Conservation (phyloP, 2,888 invertebrate species). For the Elmis aenea region DNA sequence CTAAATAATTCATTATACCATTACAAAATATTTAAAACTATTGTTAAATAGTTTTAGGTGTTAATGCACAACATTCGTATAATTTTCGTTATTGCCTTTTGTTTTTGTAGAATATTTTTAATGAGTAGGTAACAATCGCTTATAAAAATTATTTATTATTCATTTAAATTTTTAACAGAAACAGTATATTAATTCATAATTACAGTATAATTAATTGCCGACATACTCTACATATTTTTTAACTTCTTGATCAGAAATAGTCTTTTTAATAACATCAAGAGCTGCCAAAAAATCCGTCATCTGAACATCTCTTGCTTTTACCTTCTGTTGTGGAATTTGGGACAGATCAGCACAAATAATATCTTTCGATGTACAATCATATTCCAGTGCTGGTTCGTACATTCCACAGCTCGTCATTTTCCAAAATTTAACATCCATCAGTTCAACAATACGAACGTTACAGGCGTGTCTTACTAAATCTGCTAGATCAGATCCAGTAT, state of each 20-base stretch:
- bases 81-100: no score
- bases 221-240: no score
- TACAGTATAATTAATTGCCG: no score
- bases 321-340: conserved; percentile 32
- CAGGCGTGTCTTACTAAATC: conserved; percentile 46
- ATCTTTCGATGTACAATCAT: neutral
- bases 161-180: no score
- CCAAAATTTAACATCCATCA: conserved; percentile 45
- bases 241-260: conserved; percentile 32
- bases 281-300: conserved; percentile 36
- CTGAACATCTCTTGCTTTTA: conserved; percentile 32
- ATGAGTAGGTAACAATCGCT: no score
- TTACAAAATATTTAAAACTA: no score
- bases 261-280: conserved; percentile 30
- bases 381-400: conserved; percentile 33
- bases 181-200: no score
- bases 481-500: conserved; percentile 53
- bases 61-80: no score
- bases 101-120: no score
- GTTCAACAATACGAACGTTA: conserved; percentile 48
- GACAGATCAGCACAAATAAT: conserved; percentile 22
- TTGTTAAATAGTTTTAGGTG: no score
- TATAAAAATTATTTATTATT: no score
- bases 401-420: conserved; percentile 30
- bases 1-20: no score